These are phyloP conservation scores for Drosophila rellima DNA, from an alignment of 2,888 invertebrate genomes.

Conservation along the genomic window DNA sequence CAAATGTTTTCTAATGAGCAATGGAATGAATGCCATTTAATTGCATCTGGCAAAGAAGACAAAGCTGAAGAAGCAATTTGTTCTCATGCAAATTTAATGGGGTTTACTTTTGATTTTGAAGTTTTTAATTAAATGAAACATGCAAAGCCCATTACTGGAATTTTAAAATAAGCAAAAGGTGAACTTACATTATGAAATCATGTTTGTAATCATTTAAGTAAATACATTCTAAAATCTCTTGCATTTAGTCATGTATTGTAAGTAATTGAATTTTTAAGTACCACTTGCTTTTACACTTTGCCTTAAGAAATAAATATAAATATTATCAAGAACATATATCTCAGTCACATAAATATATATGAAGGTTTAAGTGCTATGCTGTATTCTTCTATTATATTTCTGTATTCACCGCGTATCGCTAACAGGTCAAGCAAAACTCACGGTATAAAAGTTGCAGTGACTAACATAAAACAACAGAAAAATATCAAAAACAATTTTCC, in stretches of 20 bases:
- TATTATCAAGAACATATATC: too few species aligned
- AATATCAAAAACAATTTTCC: conserved; percentile 13
- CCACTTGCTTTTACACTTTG: conserved; percentile 10
- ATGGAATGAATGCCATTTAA: conserved; percentile 70
- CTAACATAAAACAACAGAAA: neutral
- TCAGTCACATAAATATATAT: conserved; percentile 10
- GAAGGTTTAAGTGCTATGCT: neutral
- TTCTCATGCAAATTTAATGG: conserved; percentile 29
- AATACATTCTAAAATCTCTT: neutral
- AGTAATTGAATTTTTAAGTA: conserved; percentile 9
- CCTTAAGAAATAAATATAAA: neutral
- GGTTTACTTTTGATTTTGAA: conserved; percentile 14
- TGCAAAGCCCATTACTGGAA: conserved; percentile 15
- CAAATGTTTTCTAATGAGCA: conserved; percentile 77
- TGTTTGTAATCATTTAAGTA: conserved; percentile 1
- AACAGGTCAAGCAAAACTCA: conserved; percentile 11
- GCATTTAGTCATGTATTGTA: neutral
- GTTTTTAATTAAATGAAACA: conserved; percentile 35
- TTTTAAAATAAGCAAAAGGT: neutral
- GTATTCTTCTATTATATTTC: neutral
- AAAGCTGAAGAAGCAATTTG: conserved; percentile 19
- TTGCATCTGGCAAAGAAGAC: conserved; percentile 34
- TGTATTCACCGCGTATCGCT: conserved; percentile 15
- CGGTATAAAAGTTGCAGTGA: conserved; percentile 4
- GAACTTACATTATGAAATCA: neutral